Evolutionary conservation across 2,113 vertebrate genomes (phyloP).

Genomic region (Gorsachius goisagi): DNA sequence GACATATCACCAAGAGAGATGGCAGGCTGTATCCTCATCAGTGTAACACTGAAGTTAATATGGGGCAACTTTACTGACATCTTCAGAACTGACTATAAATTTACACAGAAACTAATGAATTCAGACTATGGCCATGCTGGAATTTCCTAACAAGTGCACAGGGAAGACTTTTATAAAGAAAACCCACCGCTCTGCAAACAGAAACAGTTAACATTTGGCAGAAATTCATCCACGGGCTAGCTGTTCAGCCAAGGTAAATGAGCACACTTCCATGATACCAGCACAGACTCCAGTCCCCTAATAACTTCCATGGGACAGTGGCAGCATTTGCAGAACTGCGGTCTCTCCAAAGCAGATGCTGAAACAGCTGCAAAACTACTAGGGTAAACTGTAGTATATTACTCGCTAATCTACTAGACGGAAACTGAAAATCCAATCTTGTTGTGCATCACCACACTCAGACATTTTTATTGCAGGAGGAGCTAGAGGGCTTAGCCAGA

Average conservation of each 20-base stretch:
- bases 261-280: not conserved
- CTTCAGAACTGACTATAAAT: not conserved
- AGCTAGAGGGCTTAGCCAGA: not conserved
- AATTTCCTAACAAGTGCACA: not conserved
- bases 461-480: not conserved
- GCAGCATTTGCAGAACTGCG: not conserved
- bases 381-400: not conserved
- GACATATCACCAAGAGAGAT: not conserved
- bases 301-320: not conserved
- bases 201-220: not conserved
- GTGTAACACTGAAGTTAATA: not conserved
- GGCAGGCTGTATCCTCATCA: not conserved
- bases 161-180: not conserved
- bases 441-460: not conserved
- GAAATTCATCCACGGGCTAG: not conserved
- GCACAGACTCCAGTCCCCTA: not conserved
- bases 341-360: not conserved
- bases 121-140: not conserved
- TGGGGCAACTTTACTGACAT: not conserved
- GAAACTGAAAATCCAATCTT: not conserved
- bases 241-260: not conserved
- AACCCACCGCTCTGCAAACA: not conserved
- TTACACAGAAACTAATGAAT: not conserved
- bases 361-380: not conserved
- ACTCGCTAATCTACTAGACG: not conserved